Percentiles rank a stretch among this genome's conserved stretches.
Conservation (phyloP, 2,888 invertebrate genomes). For the Protonemura montana region DNA sequence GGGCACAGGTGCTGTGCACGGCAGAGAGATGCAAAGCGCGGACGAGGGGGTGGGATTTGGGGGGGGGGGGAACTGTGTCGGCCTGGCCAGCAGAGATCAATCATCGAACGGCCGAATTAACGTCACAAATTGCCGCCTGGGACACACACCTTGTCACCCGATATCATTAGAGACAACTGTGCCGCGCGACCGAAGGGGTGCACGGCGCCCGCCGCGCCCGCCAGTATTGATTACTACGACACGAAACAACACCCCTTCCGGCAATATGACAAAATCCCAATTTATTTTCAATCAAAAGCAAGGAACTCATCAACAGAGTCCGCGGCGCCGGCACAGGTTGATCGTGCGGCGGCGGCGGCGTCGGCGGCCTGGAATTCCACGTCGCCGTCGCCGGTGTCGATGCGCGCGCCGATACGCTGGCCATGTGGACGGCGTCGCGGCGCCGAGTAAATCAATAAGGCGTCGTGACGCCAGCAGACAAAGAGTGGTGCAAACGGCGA, state of each 20-base stretch:
- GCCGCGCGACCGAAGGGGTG: background rate
- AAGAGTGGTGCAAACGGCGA: slow-evolving; percentile 14
- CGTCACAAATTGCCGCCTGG: slow-evolving; percentile 12
- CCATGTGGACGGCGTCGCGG: slow-evolving; percentile 48
- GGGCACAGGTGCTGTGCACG: too few relatives aligned
- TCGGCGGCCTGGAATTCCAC: background rate
- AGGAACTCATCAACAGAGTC: background rate
- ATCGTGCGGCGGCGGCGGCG: background rate
- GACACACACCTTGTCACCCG: background rate
- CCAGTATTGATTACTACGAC: background rate
- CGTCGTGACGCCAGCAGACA: slow-evolving; percentile 7
- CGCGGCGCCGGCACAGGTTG: slow-evolving; percentile 52
- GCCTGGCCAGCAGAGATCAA: background rate
- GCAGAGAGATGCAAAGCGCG: background rate
- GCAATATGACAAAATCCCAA: slow-evolving; percentile 1
- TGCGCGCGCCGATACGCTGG: slow-evolving; percentile 45
- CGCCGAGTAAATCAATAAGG: slow-evolving; percentile 28
- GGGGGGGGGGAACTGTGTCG: background rate
- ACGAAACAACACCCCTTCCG: background rate
- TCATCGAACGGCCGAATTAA: background rate
- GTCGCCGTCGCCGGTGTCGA: background rate
- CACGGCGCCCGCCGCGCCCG: background rate
- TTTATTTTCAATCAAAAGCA: slow-evolving; percentile 7
- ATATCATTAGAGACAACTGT: background rate
- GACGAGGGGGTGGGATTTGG: too few relatives aligned